Percentiles rank a stretch among this genome's conserved stretches.
Conservation (phyloP, 1,140 invertebrate species). For the Bombus consobrinus region DNA sequence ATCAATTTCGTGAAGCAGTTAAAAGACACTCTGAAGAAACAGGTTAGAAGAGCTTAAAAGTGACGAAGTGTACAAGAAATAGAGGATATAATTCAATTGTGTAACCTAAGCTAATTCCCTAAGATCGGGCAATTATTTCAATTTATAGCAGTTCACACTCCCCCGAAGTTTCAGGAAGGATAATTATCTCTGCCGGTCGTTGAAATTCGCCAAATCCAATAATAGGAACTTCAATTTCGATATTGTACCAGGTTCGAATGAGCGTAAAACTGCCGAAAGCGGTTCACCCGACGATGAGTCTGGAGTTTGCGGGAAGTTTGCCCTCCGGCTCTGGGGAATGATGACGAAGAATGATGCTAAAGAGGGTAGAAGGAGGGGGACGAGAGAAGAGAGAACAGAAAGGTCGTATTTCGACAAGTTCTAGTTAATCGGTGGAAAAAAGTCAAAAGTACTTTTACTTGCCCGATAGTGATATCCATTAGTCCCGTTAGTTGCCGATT, state of each 20-base stretch:
- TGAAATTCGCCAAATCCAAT: slow-evolving; percentile 2
- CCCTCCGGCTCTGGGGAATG: not conserved
- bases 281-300: not conserved
- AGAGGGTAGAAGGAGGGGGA: too few species aligned
- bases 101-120: not conserved
- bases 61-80: too few species aligned
- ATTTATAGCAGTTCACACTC: not conserved
- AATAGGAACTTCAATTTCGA: slow-evolving; percentile 22
- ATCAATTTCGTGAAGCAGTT: not conserved
- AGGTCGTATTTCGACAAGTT: slow-evolving; percentile 1
- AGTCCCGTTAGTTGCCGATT: slow-evolving; percentile 79
- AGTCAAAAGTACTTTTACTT: slow-evolving; percentile 66
- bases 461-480: slow-evolving; percentile 86
- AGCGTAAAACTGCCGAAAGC: slow-evolving; percentile 33
- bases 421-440: slow-evolving; percentile 50
- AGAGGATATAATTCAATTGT: not conserved
- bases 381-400: too few species aligned
- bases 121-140: not conserved
- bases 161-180: not conserved
- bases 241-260: not conserved
- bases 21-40: not conserved
- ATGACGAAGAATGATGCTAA: not conserved
- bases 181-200: slow-evolving; percentile 13
- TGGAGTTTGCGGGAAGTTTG: slow-evolving; percentile 23
- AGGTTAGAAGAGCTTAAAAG: not conserved